Evolutionary conservation across 2,797 vertebrate genomes (phyloP).

Genomic region (Cephalopachus bancanus): DNA sequence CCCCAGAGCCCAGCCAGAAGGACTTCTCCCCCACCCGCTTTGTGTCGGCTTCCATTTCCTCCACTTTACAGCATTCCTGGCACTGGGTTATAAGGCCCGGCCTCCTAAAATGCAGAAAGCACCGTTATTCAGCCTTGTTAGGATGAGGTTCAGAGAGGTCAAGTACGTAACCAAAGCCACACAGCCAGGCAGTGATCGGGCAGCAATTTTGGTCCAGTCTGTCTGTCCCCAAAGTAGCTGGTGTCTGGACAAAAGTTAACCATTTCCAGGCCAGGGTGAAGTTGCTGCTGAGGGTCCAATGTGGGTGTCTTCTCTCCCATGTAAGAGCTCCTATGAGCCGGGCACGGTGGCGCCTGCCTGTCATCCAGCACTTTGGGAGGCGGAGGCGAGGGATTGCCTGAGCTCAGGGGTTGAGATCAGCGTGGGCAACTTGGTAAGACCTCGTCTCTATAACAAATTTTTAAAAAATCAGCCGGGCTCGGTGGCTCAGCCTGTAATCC

Average conservation of each 20-base stretch:
- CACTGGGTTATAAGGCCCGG: neutral
- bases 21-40: neutral
- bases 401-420: too few species aligned
- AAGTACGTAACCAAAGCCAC: neutral
- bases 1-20: neutral
- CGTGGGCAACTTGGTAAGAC: too few species aligned
- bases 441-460: too few species aligned
- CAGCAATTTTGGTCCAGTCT: too few species aligned
- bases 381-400: too few species aligned
- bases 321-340: neutral
- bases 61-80: neutral
- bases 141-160: neutral
- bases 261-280: conserved; percentile 63
- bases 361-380: too few species aligned
- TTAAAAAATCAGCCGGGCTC: too few species aligned
- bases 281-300: neutral
- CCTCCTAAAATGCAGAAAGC: neutral
- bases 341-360: too few species aligned
- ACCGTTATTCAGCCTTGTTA: neutral
- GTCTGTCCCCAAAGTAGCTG: conserved; percentile 2
- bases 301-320: neutral
- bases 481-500: too few species aligned
- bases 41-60: neutral
- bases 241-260: conserved; percentile 69
- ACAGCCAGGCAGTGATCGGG: neutral